These are phyloP conservation scores for Zosterops japonicus DNA, from an alignment of 2,113 vertebrate genomes.

Conservation along the genomic window DNA sequence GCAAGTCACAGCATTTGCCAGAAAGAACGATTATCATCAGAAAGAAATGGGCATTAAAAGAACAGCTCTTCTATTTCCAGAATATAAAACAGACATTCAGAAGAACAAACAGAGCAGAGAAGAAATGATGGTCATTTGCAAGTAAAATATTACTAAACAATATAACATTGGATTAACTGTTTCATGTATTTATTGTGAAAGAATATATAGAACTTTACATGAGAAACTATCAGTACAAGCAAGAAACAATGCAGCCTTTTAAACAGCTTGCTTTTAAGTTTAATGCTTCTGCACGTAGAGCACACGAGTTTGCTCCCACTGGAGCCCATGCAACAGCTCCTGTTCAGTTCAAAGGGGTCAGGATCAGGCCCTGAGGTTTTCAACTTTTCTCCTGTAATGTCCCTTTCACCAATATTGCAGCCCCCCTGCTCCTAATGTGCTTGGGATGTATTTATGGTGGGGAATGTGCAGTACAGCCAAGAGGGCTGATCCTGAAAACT, in stretches of 20 bases:
- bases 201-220: conserved; percentile 54
- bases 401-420: neutral
- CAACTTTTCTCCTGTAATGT: conserved; percentile 3
- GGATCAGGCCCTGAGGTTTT: neutral
- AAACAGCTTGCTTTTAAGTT: conserved; percentile 13
- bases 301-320: conserved; percentile 19
- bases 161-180: conserved; percentile 68
- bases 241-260: conserved; percentile 50
- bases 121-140: conserved; percentile 65
- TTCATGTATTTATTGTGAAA: conserved; percentile 66
- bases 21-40: conserved; percentile 59
- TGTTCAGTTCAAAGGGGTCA: neutral
- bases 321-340: neutral
- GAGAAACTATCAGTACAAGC: conserved; percentile 50
- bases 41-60: conserved; percentile 74
- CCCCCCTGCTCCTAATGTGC: neutral
- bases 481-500: neutral
- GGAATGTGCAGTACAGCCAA: conserved; percentile 36
- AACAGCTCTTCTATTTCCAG: conserved; percentile 68
- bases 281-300: neutral
- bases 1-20: conserved; percentile 65
- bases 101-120: conserved; percentile 63
- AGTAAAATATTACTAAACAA: conserved; percentile 69
- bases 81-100: conserved; percentile 67
- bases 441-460: conserved; percentile 28